Base-by-base conservation (phyloP, 92 coral and sea anemone species). In the Zoanthus sansibaricus region DNA sequence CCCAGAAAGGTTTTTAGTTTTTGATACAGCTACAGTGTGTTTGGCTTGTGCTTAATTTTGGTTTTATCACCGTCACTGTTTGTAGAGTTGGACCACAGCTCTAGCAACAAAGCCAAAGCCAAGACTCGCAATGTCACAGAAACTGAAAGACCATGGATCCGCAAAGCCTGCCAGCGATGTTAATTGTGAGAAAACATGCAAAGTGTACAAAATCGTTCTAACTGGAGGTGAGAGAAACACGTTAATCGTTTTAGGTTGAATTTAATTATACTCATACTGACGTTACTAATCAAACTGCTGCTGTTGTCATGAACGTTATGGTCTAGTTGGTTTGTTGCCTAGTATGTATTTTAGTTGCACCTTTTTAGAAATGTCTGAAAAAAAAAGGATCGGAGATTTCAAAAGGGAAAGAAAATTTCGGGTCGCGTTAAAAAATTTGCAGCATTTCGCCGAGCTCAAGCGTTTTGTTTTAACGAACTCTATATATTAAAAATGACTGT, bases 221-320 rank as follows among this genome's bases (percentile, higher is more conserved):
- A 97, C 98, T 47, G 99, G 99, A 93, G 99, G 98, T 95, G 83
- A 58, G 98, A 44, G 17, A 10, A 69, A 11, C 91, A 55, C 49
- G 18, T 10, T 79, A 32, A 11, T 45, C 37, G 31, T 66, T 25
- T 33, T 18, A 78, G 44, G 37, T 30, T 21, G 30, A 56, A 33
- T 9, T 25, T 61, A 44, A 58, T 13, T 14, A 17, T 7, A 62
- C 30, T 13, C 2, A 17, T 7, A 62, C 30, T 20, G 69, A 9
- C 69, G 6, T 54, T 62, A 62, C 69, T 9, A 18, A 62, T n/a
- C 20, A 2, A 31, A 11, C 30, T 31, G 7, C 31, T 17, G 69
- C 3, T 20, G 25, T 18, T 18, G 20, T 62, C 21, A 62, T 58
- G 20, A 58, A 58, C n/a, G 66, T 1, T 58, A 20, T 58, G 17